A percentile compares a stretch with the other conserved stretches of the same genome.
These are phyloP conservation scores for Silurus asotus DNA, from an alignment of 2,113 vertebrate genomes.

Conservation along the genomic window DNA sequence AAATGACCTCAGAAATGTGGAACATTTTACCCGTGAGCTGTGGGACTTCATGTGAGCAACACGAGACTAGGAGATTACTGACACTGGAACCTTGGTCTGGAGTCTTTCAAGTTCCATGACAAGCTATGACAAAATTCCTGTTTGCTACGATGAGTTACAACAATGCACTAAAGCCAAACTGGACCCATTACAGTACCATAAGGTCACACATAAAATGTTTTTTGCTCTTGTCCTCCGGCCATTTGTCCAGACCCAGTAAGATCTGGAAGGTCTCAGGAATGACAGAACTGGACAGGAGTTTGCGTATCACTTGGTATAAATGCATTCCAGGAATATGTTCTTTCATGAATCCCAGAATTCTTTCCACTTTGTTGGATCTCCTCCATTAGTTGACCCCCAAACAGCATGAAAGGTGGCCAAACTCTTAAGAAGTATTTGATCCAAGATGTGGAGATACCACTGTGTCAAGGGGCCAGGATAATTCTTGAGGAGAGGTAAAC, in stretches of 20 bases:
- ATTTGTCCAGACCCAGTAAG: neutral
- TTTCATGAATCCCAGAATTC: neutral
- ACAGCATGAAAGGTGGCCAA: neutral
- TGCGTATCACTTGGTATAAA: neutral
- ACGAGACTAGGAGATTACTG: neutral
- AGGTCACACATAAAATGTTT: neutral
- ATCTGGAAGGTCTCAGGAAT: conserved; percentile 11
- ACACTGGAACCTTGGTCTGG: conserved; percentile 1
- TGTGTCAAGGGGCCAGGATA: no score
- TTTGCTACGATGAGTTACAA: neutral
- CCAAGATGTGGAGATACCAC: neutral
- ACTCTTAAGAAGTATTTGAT: neutral
- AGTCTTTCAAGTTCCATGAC: conserved; percentile 15
- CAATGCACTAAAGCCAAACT: neutral
- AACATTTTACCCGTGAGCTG: neutral
- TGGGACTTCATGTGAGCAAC: conserved; percentile 6
- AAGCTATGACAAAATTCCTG: neutral
- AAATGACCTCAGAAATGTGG: conserved; percentile 26
- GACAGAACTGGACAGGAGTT: conserved; percentile 10
- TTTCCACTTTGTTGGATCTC: neutral
- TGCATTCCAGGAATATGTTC: neutral
- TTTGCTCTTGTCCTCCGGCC: neutral
- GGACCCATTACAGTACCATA: neutral
- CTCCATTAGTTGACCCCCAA: neutral
- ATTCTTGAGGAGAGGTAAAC: neutral